Evolutionary conservation across 2,797 vertebrate species (phyloP).

Genomic region (Gadopsis bispinosus): DNA sequence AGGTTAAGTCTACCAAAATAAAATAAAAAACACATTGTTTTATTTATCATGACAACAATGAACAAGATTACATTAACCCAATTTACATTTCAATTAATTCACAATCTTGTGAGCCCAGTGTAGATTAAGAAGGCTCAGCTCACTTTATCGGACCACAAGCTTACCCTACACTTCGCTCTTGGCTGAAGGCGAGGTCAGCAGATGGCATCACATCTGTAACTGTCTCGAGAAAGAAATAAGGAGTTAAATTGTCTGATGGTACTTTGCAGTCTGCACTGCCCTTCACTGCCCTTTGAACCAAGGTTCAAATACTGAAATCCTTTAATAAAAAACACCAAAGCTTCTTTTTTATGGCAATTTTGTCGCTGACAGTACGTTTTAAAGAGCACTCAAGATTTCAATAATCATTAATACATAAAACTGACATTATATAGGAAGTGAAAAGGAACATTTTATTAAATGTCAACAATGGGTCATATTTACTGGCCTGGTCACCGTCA

Average conservation of each 20-base stretch:
- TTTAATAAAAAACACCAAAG: too few species aligned
- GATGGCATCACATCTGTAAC: not conserved
- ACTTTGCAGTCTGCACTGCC: slow-evolving; percentile 43
- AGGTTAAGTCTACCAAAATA: too few species aligned
- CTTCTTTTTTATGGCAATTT: too few species aligned
- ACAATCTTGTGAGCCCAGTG: not conserved
- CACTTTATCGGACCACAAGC: not conserved
- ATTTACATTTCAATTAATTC: slow-evolving; percentile 4
- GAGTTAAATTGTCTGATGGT: not conserved
- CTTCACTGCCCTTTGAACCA: too few species aligned
- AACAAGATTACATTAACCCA: not conserved
- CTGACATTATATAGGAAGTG: too few species aligned
- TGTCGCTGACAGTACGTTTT: too few species aligned
- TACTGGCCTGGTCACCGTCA: too few species aligned
- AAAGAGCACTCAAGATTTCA: too few species aligned
- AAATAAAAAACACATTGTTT: too few species aligned
- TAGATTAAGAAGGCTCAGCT: slow-evolving; percentile 11
- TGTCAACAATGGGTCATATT: too few species aligned
- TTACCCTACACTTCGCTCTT: not conserved
- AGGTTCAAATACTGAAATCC: not conserved
- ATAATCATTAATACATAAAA: too few species aligned
- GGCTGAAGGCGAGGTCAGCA: slow-evolving; percentile 10
- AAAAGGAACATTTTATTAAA: too few species aligned
- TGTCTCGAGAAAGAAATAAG: slow-evolving; percentile 10
- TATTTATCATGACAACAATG: not conserved